Conservation (phyloP, 2,113 vertebrate genomes). For the Corythornis vintsioides region DNA sequence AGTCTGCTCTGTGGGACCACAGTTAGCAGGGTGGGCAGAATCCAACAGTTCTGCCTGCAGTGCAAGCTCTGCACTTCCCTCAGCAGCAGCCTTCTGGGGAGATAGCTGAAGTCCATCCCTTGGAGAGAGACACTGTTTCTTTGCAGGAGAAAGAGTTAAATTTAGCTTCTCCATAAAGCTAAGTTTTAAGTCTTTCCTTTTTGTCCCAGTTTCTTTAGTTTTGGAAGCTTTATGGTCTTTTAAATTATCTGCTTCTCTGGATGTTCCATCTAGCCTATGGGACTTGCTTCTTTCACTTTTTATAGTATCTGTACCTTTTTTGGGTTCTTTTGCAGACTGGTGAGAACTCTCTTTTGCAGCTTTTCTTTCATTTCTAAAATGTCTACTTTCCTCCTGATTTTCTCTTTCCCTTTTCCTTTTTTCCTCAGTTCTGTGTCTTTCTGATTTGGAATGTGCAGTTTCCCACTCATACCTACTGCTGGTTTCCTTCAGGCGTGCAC, state of each 20-base stretch:
- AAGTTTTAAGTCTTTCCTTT: slow-evolving; percentile 83
- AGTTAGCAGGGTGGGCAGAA: neutral
- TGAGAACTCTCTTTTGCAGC: slow-evolving; percentile 29
- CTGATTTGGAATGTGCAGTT: slow-evolving; percentile 61
- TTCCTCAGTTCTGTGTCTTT: slow-evolving; percentile 76
- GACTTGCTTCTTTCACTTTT: slow-evolving; percentile 53
- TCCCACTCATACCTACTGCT: slow-evolving; percentile 61
- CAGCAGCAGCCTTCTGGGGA: neutral
- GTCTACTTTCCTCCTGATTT: slow-evolving; percentile 66
- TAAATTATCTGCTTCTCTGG: neutral
- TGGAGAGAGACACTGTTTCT: slow-evolving; percentile 75
- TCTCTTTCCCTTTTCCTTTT: slow-evolving; percentile 78
- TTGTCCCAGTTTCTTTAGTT: slow-evolving; percentile 40
- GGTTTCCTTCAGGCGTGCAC: slow-evolving; percentile 19
- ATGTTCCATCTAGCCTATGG: neutral
- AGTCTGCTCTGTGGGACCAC: neutral
- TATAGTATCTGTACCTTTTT: slow-evolving; percentile 24
- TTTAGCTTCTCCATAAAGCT: slow-evolving; percentile 98
- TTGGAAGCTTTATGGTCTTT: slow-evolving; percentile 39
- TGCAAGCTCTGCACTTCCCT: neutral
- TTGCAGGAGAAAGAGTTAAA: slow-evolving; percentile 93
- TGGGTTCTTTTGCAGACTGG: slow-evolving; percentile 59
- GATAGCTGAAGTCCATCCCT: slow-evolving; percentile 6
- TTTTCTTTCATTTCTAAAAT: slow-evolving; percentile 70
- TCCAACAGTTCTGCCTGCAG: slow-evolving; percentile 26